Base-by-base conservation (phyloP, 1,140 invertebrate species). In the Drosophila tristis region DNA sequence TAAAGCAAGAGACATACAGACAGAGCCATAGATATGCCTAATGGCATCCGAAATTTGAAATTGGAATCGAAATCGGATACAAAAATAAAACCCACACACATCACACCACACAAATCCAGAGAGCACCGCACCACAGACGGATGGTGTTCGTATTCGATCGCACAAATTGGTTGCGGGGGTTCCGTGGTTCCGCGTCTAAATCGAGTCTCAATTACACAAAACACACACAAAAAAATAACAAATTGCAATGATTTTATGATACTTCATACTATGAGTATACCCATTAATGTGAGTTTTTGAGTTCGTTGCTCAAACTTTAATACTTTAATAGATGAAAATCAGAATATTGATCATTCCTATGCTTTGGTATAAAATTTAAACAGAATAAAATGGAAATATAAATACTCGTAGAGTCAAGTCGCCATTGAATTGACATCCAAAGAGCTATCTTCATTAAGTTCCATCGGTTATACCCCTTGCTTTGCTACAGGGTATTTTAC, bases 141-240 rank as follows among this genome's bases (percentile, higher is more conserved):
- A 25, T 7, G 6, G 9, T 31, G 9, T 31, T 31, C 29, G 31
- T 35, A 31, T 35, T 35, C 31, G 11, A 13, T 65, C 49, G 49
- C 71, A 74, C 72, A 74, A 74, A 74, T 74, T 74, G 72, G 61
- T 74, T 71, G 48, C 60, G 72, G 35, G 35, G 9, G 35, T 39
- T 39, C 3, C 31, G 9, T 35, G 31, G 9, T 35, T 74, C 58
- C 71, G 54, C 56, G 57, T 65, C 71, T 58, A 58, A 74, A 74
- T 65, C 72, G 72, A 74, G 60, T 56, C 72, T 74, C 71, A 74
- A 74, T 74, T 74, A 74, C 72, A 63, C 54, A 45, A 48, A 53
- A 48, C 55, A 42, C 9, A 50, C n/a, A 9, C 15, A 56, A 63
- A 63, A 53, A 35, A 53, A 47, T 20, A 15, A 47, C 43, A 54